Percentiles rank a stretch among this genome's conserved stretches.
Conservation (phyloP, 1,140 invertebrate species). For the Trichonephila clavipes region DNA sequence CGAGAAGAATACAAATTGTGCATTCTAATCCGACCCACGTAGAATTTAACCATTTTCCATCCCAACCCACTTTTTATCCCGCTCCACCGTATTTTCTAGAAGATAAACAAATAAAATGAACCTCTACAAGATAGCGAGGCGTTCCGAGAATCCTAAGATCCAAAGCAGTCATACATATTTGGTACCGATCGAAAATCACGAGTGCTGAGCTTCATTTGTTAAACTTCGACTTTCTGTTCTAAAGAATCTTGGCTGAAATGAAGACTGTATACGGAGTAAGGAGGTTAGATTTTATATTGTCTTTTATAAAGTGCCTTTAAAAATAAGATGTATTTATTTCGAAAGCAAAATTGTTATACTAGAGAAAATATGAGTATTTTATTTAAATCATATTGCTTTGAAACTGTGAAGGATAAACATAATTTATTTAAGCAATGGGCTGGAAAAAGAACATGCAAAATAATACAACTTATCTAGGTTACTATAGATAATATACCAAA, state of each 20-base stretch:
- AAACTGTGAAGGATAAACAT: too few relatives aligned
- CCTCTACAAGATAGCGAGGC: not conserved
- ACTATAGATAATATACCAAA: too few relatives aligned
- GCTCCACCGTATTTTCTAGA: not conserved
- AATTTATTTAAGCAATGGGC: too few relatives aligned
- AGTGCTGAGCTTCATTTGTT: not conserved
- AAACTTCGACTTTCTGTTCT: not conserved
- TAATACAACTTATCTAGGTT: too few relatives aligned
- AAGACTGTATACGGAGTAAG: not conserved
- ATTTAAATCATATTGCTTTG: too few relatives aligned
- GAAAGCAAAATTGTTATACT: too few relatives aligned
- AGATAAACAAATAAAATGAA: conserved; percentile 14
- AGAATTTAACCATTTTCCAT: not conserved
- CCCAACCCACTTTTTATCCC: too few relatives aligned
- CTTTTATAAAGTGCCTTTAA: not conserved
- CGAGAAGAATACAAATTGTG: conserved; percentile 39
- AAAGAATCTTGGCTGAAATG: not conserved
- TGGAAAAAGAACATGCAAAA: too few relatives aligned
- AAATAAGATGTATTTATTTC: too few relatives aligned
- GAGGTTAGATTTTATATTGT: not conserved
- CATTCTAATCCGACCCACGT: conserved; percentile 29
- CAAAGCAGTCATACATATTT: not conserved
- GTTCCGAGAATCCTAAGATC: not conserved
- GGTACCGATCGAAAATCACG: not conserved
- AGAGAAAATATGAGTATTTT: too few relatives aligned